phyloP scores from a whole-genome alignment of 2,797 vertebrate species.

The Cryptoblepharus egeriae region DNA sequence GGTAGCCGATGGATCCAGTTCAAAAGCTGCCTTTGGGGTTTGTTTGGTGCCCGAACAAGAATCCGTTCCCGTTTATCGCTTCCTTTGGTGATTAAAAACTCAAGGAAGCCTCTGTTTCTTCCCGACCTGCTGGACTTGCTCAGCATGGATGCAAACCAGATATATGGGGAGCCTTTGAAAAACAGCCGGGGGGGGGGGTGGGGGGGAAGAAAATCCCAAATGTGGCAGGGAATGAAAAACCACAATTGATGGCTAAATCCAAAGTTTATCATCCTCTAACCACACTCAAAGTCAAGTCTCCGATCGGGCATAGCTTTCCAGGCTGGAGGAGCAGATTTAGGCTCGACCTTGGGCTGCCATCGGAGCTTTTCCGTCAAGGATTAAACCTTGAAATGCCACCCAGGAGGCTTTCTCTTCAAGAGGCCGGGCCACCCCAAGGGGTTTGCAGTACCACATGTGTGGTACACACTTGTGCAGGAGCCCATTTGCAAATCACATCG shows the following conservation, averaged over 20 bases:
- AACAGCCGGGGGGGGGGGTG: not conserved
- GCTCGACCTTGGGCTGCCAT: not conserved
- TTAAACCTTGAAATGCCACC: not conserved
- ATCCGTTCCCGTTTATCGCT: not conserved
- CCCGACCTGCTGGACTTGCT: not conserved
- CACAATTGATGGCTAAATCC: not conserved
- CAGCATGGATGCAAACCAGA: not conserved
- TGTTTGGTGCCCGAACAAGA: not conserved
- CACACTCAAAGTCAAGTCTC: not conserved
- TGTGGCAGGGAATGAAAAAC: not conserved
- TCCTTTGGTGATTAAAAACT: not conserved
- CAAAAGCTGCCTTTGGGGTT: too few species aligned
- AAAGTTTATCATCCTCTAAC: not conserved
- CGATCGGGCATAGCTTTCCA: rapidly evolving
- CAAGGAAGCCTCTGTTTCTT: not conserved
- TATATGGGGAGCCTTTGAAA: not conserved
- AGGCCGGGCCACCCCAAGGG: rapidly evolving
- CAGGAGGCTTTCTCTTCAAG: rapidly evolving
- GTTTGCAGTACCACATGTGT: too few species aligned
- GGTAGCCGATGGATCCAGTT: not conserved
- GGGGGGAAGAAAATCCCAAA: rapidly evolving
- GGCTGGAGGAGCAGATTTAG: rapidly evolving
- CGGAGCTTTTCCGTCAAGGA: rapidly evolving
- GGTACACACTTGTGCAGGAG: rapidly evolving
- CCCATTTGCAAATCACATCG: too few species aligned